phyloP scores from a whole-genome alignment of 2,113 vertebrate genomes.

The Balaenoptera acutorostrata region DNA sequence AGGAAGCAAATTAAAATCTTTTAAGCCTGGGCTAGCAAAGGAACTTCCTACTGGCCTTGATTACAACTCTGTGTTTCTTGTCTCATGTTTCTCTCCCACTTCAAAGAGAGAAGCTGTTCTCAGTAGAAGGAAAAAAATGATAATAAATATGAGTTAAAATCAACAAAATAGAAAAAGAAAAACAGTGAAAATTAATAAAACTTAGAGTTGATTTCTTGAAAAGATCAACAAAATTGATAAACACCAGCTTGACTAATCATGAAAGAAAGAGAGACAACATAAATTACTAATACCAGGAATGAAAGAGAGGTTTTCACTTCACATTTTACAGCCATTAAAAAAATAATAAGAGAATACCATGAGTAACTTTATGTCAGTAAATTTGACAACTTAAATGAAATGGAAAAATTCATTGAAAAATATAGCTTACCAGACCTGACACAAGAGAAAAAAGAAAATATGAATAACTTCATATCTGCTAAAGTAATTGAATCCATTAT shows the following conservation, averaged over 20 bases:
- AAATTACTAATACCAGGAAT: background rate
- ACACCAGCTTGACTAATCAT: background rate
- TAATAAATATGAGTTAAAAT: background rate
- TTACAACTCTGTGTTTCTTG: background rate
- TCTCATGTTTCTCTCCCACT: background rate
- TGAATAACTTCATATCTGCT: background rate
- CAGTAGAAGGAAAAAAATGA: background rate
- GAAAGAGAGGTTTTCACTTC: background rate
- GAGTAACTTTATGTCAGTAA: background rate
- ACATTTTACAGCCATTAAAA: background rate
- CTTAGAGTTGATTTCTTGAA: background rate
- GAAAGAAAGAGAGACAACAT: background rate
- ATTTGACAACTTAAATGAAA: background rate
- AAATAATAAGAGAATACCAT: background rate
- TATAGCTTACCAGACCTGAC: background rate
- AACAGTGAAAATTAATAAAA: background rate
- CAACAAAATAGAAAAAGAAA: background rate
- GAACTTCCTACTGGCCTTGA: background rate
- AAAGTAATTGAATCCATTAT: conserved; percentile 14
- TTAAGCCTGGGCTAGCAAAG: background rate
- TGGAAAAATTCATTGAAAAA: conserved; percentile 1
- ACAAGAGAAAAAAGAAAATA: background rate
- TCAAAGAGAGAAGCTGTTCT: background rate
- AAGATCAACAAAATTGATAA: background rate
- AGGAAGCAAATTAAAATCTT: conserved; percentile 10